Conservation (phyloP, 2,888 invertebrate genomes). For the Steromphala cineraria region DNA sequence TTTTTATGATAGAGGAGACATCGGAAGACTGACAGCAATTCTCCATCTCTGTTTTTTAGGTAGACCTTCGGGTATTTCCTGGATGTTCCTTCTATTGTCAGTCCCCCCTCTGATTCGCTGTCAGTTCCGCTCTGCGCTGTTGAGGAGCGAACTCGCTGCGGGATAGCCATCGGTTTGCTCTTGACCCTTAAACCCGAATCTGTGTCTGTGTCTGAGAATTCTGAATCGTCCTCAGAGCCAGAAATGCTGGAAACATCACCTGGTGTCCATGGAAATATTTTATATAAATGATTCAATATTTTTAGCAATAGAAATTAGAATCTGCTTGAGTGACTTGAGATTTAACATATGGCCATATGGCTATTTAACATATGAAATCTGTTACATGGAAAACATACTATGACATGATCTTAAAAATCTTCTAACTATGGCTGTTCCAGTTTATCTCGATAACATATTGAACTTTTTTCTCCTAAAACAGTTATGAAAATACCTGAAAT, state of each 20-base stretch:
- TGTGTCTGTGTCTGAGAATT: constrained; percentile 41
- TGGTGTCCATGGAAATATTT: constrained; percentile 59
- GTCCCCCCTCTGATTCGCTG: constrained; percentile 48
- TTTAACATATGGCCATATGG: too few relatives aligned
- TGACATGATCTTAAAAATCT: too few relatives aligned
- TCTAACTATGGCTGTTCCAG: too few relatives aligned
- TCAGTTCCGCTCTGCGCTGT: constrained; percentile 47
- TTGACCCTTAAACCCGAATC: constrained; percentile 24
- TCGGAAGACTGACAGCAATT: constrained; percentile 85
- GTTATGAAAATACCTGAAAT: constrained; percentile 55
- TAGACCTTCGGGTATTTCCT: constrained; percentile 81
- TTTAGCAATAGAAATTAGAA: too few relatives aligned
- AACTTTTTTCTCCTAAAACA: too few relatives aligned
- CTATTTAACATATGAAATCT: too few relatives aligned
- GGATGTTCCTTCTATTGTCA: constrained; percentile 39
- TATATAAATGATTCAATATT: too few relatives aligned
- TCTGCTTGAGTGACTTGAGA: too few relatives aligned
- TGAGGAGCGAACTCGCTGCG: constrained; percentile 30
- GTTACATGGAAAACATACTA: too few relatives aligned
- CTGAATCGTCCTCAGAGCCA: constrained; percentile 78
- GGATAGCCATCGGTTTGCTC: constrained; percentile 38
- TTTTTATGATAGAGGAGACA: constrained; percentile 84
- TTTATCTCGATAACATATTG: too few relatives aligned
- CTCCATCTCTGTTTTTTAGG: constrained; percentile 82
- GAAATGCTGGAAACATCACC: constrained; percentile 83